Evolutionary conservation across 1,140 invertebrate species (phyloP).

Genomic region (Centruroides sculpturatus): DNA sequence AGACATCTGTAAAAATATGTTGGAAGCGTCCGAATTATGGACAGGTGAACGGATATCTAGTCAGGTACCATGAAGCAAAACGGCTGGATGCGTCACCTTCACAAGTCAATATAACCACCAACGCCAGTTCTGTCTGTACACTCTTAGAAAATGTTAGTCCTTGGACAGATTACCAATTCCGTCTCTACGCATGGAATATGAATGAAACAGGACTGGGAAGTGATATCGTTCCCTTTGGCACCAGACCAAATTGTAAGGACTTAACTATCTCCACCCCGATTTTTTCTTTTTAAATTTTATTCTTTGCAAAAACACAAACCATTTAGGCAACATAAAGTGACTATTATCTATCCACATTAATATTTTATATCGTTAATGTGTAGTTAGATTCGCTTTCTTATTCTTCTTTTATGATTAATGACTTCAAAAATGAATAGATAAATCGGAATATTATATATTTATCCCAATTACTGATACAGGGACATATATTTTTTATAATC

Average conservation of each 20-base stretch:
- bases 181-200: conserved; percentile 16
- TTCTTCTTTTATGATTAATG: too few species aligned
- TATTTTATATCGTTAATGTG: too few species aligned
- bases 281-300: too few species aligned
- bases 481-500: too few species aligned
- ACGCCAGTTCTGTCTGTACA: conserved; percentile 6
- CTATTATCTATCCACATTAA: too few species aligned
- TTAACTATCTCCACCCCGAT: too few species aligned
- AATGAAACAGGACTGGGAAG: conserved; percentile 16
- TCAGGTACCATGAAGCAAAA: conserved; percentile 9
- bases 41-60: conserved; percentile 9
- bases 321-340: too few species aligned
- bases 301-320: too few species aligned
- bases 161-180: conserved; percentile 17
- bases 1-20: conserved; percentile 9
- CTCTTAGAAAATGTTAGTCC: conserved; percentile 5
- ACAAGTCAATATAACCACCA: conserved; percentile 7
- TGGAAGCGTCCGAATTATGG: conserved; percentile 12
- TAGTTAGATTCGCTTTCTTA: too few species aligned
- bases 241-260: conserved; percentile 18
- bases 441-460: too few species aligned
- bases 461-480: too few species aligned
- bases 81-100: background rate
- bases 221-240: conserved; percentile 14
- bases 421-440: too few species aligned